Evolutionary conservation across 2,888 invertebrate genomes (phyloP).

Genomic region (Gandaritis pyraliata): DNA sequence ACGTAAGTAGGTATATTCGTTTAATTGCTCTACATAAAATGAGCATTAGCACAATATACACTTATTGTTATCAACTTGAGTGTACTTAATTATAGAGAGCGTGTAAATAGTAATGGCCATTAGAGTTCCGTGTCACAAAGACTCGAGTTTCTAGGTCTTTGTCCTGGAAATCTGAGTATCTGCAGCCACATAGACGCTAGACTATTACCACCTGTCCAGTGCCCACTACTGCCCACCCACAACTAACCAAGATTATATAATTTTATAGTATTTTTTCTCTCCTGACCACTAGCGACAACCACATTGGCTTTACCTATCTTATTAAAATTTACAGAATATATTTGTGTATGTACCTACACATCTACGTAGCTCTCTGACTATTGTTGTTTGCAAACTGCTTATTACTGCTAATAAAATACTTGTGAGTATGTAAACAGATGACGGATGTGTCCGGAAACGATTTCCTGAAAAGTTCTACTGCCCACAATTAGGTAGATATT

Average conservation of each 20-base stretch:
- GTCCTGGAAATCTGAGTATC: slow-evolving; percentile 47
- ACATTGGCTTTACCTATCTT: too few relatives aligned
- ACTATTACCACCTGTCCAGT: neutral
- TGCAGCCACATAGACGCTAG: slow-evolving; percentile 13
- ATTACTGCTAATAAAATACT: slow-evolving; percentile 38
- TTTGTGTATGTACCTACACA: too few relatives aligned
- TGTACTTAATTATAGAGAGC: slow-evolving; percentile 48
- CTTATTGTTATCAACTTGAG: slow-evolving; percentile 46
- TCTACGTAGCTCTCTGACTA: slow-evolving; percentile 7
- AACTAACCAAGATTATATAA: too few relatives aligned
- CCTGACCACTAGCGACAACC: too few relatives aligned
- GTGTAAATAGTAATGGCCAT: slow-evolving; percentile 53
- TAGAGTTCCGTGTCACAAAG: slow-evolving; percentile 53
- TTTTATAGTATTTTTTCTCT: too few relatives aligned
- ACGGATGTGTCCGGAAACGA: slow-evolving; percentile 59
- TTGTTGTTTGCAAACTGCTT: slow-evolving; percentile 29
- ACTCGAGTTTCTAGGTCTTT: slow-evolving; percentile 55
- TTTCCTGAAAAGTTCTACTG: slow-evolving; percentile 62
- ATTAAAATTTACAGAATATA: too few relatives aligned
- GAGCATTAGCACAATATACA: slow-evolving; percentile 43
- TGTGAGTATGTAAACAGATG: slow-evolving; percentile 42
- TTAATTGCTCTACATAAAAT: slow-evolving; percentile 37
- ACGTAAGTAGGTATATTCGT: slow-evolving; percentile 25
- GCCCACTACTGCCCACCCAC: too few relatives aligned
- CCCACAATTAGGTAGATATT: slow-evolving; percentile 46